Percentiles rank a stretch among this genome's conserved stretches.
Conservation (phyloP, 2,113 vertebrate genomes). For the Stomatorhinus ivindoensis region DNA sequence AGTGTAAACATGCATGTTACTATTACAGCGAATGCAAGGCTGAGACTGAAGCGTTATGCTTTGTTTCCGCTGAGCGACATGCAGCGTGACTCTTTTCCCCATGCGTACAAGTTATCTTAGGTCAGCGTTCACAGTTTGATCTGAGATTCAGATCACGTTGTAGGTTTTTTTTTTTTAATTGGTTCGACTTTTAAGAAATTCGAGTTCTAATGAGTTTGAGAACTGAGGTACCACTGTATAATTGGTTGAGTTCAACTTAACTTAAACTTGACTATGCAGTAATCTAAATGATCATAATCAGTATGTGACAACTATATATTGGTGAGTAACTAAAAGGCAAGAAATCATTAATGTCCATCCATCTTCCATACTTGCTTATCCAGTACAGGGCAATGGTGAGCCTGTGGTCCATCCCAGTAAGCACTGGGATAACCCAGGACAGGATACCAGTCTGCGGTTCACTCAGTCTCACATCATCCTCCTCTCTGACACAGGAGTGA, state of each 20-base stretch:
- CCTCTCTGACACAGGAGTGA: conserved; percentile 48
- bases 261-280: neutral
- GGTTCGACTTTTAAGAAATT: too few species aligned
- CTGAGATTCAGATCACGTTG: too few species aligned
- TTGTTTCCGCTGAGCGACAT: too few species aligned
- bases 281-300: neutral
- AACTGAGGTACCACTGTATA: neutral
- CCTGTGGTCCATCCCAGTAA: neutral
- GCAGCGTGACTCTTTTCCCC: too few species aligned
- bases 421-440: neutral
- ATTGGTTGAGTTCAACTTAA: neutral
- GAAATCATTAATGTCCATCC: neutral
- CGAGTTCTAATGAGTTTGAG: too few species aligned
- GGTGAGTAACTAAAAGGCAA: neutral
- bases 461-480: neutral
- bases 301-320: neutral
- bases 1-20: too few species aligned
- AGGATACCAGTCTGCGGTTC: neutral
- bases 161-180: too few species aligned
- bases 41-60: too few species aligned
- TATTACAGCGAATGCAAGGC: too few species aligned
- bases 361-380: neutral
- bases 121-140: too few species aligned
- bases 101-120: too few species aligned
- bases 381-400: neutral